Evolutionary conservation across 1,140 invertebrate species (phyloP).

Genomic region (Bombyx mori): DNA sequence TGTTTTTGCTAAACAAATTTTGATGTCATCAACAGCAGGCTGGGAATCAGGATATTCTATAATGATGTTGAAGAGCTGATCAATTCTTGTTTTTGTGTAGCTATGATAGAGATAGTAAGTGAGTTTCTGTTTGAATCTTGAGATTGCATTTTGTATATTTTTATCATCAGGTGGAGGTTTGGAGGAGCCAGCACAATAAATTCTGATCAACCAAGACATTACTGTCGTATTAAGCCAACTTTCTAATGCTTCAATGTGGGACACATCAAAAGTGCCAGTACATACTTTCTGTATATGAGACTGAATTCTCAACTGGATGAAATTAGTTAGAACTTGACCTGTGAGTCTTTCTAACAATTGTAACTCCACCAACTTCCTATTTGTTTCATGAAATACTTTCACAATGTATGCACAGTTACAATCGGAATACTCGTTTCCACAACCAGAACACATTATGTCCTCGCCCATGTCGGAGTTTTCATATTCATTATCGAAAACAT

Average conservation of each 20-base stretch:
- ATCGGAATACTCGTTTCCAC: constrained; percentile 75
- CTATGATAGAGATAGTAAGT: constrained; percentile 89
- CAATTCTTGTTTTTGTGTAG: constrained; percentile 89
- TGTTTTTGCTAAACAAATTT: constrained; percentile 87
- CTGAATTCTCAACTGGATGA: constrained; percentile 87
- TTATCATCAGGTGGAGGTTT: constrained; percentile 68
- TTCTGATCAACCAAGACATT: constrained; percentile 85
- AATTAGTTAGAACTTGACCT: constrained; percentile 83
- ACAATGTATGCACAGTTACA: constrained; percentile 84
- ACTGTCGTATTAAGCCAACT: constrained; percentile 88
- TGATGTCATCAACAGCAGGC: constrained; percentile 92
- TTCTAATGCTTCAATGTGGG: constrained; percentile 80
- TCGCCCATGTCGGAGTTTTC: constrained; percentile 71
- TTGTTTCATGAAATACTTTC: constrained; percentile 84
- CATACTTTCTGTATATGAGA: constrained; percentile 84
- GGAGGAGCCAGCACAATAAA: constrained; percentile 78
- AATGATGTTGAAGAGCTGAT: constrained; percentile 95
- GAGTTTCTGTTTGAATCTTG: constrained; percentile 84
- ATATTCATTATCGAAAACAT: constrained; percentile 74
- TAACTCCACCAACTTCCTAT: constrained; percentile 81
- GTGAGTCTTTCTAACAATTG: constrained; percentile 84
- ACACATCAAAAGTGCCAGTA: constrained; percentile 86
- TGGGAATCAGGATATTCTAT: constrained; percentile 97
- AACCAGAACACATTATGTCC: constrained; percentile 78
- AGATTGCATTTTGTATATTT: constrained; percentile 73